Evolutionary conservation across 2,888 invertebrate genomes (phyloP).

Genomic region (Melolontha melolontha): DNA sequence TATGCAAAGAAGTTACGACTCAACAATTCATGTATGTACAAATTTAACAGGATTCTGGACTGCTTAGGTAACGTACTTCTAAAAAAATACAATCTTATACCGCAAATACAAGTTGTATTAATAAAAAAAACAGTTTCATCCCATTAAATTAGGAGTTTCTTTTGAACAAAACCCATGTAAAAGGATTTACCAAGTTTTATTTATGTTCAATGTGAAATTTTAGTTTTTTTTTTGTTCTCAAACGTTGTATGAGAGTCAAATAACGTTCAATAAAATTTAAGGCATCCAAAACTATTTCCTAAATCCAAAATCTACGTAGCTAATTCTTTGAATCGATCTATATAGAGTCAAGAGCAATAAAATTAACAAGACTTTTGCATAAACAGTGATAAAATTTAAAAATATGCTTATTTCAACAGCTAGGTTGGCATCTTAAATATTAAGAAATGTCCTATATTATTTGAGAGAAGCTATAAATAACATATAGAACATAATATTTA

Average conservation of each 20-base stretch:
- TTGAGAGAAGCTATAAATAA: too few species aligned
- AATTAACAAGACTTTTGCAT: too few species aligned
- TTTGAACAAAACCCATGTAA: too few species aligned
- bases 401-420: neutral
- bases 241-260: neutral
- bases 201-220: neutral
- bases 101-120: too few species aligned
- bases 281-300: constrained; percentile 9
- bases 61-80: too few species aligned
- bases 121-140: too few species aligned
- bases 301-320: constrained; percentile 6
- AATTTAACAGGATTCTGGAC: constrained; percentile 12
- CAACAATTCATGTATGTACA: constrained; percentile 32
- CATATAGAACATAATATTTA: too few species aligned
- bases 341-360: neutral
- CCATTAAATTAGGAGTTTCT: too few species aligned
- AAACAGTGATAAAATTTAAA: neutral
- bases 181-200: too few species aligned
- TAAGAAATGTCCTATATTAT: too few species aligned
- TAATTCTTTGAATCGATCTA: constrained; percentile 3
- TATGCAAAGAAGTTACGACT: constrained; percentile 12
- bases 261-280: constrained; percentile 5
- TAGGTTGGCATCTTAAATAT: too few species aligned
- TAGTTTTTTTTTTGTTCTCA: neutral
- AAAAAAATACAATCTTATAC: too few species aligned